Evolutionary conservation across 2,888 invertebrate species (phyloP), one percentile per base, ranked within the genome.

Genomic region (Phengaris alcon): DNA sequence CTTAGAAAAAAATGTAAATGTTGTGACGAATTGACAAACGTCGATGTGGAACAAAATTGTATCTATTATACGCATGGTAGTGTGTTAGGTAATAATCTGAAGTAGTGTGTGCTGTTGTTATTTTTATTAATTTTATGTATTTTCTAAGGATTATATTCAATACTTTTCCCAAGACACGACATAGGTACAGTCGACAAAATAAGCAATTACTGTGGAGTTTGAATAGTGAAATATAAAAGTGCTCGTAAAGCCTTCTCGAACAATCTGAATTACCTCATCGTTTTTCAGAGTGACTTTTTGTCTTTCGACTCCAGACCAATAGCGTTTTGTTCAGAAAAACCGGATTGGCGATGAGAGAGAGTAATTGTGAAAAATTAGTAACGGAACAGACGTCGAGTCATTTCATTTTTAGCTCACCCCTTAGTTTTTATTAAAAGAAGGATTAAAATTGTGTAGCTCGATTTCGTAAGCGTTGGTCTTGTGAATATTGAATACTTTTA

Each of bases 331-430:
- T 72, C 72, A 54, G 72, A 72, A 52, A 72, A 54, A 52, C 35
- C 52, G 52, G 35, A 35, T 51, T 72, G 52, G 72, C 52, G 4
- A 72, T 72, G 52, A 70, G 52, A 52, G 72, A 52, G 72, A 72
- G 72, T 72, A 72, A 72, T 72, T 72, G 72, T 35, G 54, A 54
- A 72, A 52, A 52, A 72, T 72, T 72, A 35, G 72, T 72, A 72
- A 72, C 72, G 72, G 72, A 72, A 72, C 10, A 72, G 35, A 52
- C 51, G 52, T 54, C 51, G 52, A 72, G 72, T 72, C 51, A 72
- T 72, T 72, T 72, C 72, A 44, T 35, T 12, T 13, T 72, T 72
- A 52, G 54, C 72, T 54, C 35, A 35, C 54, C 35, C 64, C 35
- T 15, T 12, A 64, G 64, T 54, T 54, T 72, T 54, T 52, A 72